phyloP scores from a whole-genome alignment of 37 sponge, comb jelly and placozoan genomes.

The Beroe forskalii region DNA sequence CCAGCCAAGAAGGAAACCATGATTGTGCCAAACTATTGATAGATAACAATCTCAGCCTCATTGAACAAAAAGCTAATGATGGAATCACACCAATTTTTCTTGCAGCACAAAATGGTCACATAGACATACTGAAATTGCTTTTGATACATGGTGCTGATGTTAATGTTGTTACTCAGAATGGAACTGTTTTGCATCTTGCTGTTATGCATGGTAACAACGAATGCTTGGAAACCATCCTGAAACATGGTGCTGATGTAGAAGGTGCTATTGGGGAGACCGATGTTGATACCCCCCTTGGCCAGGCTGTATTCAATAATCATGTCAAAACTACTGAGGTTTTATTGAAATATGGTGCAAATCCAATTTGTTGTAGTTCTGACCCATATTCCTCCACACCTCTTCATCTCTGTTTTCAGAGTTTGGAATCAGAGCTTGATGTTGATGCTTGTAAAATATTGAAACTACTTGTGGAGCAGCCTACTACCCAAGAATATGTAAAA shows the following conservation, averaged over 20 bases:
- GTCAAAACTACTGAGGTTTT: background rate
- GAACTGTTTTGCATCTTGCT: constrained; percentile 38
- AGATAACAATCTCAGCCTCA: background rate
- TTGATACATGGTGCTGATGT: background rate
- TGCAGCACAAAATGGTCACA: constrained; percentile 41
- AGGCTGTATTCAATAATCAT: constrained; percentile 34
- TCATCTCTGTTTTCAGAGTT: background rate
- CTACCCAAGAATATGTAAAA: background rate
- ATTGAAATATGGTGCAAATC: constrained; percentile 13
- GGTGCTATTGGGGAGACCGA: constrained; percentile 45
- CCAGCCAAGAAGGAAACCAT: constrained; percentile 22
- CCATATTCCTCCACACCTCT: constrained; percentile 49
- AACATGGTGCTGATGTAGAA: constrained; percentile 35
- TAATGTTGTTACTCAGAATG: constrained; percentile 31
- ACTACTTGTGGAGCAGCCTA: background rate
- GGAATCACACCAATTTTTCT: constrained; percentile 53
- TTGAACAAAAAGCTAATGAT: constrained; percentile 5
- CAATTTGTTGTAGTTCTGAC: background rate
- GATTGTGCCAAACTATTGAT: background rate
- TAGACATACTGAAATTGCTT: background rate
- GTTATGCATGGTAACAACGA: background rate
- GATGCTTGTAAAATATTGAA: background rate
- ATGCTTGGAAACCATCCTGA: background rate
- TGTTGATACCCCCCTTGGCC: constrained; percentile 47
- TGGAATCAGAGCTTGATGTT: background rate